Evolutionary conservation across 2,797 vertebrate species (phyloP), one percentile per base, ranked within the genome.

Genomic region (Jordanella pulchra): DNA sequence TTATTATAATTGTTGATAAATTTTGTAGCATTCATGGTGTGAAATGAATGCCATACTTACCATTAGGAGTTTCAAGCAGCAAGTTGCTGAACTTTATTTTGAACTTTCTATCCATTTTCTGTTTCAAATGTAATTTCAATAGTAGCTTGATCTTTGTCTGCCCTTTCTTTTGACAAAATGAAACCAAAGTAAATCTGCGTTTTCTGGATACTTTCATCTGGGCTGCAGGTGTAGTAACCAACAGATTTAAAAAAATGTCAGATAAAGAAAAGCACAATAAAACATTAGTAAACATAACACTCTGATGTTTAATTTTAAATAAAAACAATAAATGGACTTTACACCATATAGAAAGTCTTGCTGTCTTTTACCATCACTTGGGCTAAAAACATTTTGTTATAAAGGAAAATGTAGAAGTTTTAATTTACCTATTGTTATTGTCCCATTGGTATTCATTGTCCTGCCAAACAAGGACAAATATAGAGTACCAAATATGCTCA

Each of bases 401-500:
- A 42, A 63, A 63, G 39, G n/a, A 63, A 42, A 63, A 15, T 15
- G 35, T 42, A 25, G 35, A 63, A 63, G 42, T 63, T 44, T 63
- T 25, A 35, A 63, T 63, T 63, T 44, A 23, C 14, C 13, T 25
- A 42, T 63, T n/a, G 60, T n/a, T 63, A 63, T 63, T n/a, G 11
- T 72, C 78, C 23, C 47, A 69, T 75, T 58, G 47, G 30, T n/a
- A 51, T 66, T 70, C 53, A 69, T 50, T 18, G 5, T 53, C 13
- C 14, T 54, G 23, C 21, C 35, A 61, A 61, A 61, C 58, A 61
- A 61, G 58, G 21, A 61, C 58, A 39, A 61, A 61, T 42, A 21
- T 39, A 61, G 32, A 61, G 32, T 39, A 14, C 5, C 58, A 13
- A 23, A 61, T 42, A 39, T 39, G 35, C 32, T 58, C 32, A 15